Evolutionary conservation across 2,797 vertebrate genomes (phyloP).

Genomic region (Odontamblyopus rebecca): DNA sequence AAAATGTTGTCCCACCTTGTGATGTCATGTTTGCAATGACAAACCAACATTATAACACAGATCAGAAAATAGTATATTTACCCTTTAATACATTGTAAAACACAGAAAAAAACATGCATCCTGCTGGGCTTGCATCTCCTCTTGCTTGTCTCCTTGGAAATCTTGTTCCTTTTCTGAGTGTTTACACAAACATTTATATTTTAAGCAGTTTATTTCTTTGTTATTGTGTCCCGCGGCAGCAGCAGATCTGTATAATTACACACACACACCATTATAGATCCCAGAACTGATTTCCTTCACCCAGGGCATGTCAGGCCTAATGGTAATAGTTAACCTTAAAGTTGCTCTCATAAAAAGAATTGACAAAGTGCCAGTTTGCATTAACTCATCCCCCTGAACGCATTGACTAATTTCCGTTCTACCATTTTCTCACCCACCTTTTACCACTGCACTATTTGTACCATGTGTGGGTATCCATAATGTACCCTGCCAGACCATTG

Average conservation of each 20-base stretch:
- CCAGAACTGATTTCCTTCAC: constrained; percentile 59
- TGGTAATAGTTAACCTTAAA: constrained; percentile 72
- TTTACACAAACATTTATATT: not conserved
- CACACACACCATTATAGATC: constrained; percentile 55
- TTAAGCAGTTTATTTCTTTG: constrained; percentile 20
- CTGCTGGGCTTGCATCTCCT: no score
- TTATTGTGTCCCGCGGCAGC: constrained; percentile 26
- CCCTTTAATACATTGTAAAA: no score
- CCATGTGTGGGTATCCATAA: not conserved
- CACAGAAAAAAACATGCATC: no score
- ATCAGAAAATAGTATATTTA: no score
- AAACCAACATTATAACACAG: no score
- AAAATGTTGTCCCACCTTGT: no score
- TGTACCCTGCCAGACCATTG: no score
- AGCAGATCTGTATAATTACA: constrained; percentile 63
- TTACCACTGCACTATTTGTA: constrained; percentile 23
- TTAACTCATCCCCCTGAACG: constrained; percentile 38
- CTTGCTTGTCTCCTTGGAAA: no score
- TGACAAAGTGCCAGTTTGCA: constrained; percentile 62
- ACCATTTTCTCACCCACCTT: constrained; percentile 25
- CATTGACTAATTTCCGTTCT: constrained; percentile 49
- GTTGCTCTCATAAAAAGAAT: constrained; percentile 66
- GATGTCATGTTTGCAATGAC: no score
- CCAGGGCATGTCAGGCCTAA: constrained; percentile 56
- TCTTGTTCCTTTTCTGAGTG: not conserved